Conservation (phyloP, 2,888 invertebrate genomes). For the Drosophila putrida region DNA sequence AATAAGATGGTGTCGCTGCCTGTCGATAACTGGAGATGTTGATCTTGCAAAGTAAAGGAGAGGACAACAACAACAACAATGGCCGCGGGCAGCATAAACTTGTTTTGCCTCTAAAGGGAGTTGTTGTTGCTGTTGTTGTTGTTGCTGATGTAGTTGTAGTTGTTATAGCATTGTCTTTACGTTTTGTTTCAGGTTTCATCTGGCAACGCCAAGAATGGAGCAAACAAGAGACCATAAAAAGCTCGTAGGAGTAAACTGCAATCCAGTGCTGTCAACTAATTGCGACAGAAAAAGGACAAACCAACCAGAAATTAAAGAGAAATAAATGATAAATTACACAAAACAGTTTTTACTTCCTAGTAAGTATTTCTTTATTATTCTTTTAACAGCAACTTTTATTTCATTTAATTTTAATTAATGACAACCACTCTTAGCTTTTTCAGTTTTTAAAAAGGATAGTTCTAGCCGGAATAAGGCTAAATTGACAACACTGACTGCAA, state of each 20-base stretch:
- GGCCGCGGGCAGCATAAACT: conserved; percentile 72
- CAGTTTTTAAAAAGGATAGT: too few species aligned
- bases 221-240: conserved; percentile 70
- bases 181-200: conserved; percentile 80
- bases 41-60: conserved; percentile 76
- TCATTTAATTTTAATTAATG: too few species aligned
- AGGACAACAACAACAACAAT: conserved; percentile 55
- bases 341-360: too few species aligned
- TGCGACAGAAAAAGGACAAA: too few species aligned
- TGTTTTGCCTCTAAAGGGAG: conserved; percentile 81
- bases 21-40: conserved; percentile 80
- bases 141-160: conserved; percentile 43
- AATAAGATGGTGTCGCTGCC: conserved; percentile 76
- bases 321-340: too few species aligned
- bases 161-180: conserved; percentile 76
- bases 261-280: conserved; percentile 3
- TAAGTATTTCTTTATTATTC: too few species aligned
- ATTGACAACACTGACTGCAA: conserved; percentile 24
- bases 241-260: conserved; percentile 76
- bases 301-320: too few species aligned
- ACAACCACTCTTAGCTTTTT: too few species aligned
- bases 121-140: conserved; percentile 39
- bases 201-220: conserved; percentile 78
- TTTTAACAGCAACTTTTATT: too few species aligned
- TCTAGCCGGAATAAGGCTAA: too few species aligned